Conservation (phyloP, 2,888 invertebrate species). For the Gisinianus flammeolus region DNA sequence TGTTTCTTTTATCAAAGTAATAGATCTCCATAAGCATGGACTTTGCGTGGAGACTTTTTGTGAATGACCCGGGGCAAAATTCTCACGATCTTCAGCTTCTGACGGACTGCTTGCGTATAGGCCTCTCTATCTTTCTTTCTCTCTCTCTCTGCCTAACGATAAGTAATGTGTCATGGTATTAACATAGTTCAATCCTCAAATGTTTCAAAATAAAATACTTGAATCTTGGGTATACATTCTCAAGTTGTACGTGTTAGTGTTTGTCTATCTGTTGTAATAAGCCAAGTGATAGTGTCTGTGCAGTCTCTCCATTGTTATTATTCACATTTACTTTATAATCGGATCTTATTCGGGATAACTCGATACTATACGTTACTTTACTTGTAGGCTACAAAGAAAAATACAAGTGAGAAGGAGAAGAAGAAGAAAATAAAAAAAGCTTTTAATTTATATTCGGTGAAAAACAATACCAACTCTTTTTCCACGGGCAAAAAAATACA, state of each 20-base stretch:
- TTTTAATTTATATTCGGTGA: conserved; percentile 50
- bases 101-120: conserved; percentile 29
- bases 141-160: background rate
- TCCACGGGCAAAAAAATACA: conserved; percentile 16
- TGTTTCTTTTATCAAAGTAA: conserved; percentile 51
- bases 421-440: conserved; percentile 23
- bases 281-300: background rate
- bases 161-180: background rate
- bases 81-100: conserved; percentile 49
- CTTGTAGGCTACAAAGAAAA: too few relatives aligned
- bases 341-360: conserved; percentile 25
- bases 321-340: conserved; percentile 14
- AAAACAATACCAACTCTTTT: conserved; percentile 41
- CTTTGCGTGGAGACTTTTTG: conserved; percentile 48
- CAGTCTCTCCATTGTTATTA: background rate
- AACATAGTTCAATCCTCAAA: background rate
- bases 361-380: conserved; percentile 1
- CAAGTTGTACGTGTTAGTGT: background rate
- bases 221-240: background rate
- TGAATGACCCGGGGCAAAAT: conserved; percentile 45
- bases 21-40: conserved; percentile 50
- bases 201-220: background rate
- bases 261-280: background rate
- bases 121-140: background rate
- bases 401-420: background rate